Percentiles rank a stretch among this genome's conserved stretches.
Conservation (phyloP, 2,797 vertebrate species). For the Rhabdomys pumilio region DNA sequence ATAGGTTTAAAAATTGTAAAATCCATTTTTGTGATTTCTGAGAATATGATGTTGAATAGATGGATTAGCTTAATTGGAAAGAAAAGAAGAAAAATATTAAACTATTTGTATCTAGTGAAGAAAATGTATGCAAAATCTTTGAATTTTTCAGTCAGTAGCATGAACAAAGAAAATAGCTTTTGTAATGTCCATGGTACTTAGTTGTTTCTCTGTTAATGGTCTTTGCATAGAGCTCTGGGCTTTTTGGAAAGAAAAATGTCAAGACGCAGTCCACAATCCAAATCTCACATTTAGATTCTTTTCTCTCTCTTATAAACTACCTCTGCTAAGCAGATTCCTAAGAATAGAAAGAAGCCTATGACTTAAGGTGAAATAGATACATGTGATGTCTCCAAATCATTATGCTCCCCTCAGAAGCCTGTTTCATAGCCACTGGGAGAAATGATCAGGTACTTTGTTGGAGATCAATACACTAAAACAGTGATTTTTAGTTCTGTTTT, state of each 20-base stretch:
- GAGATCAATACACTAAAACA: slow-evolving; percentile 66
- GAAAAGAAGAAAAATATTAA: slow-evolving; percentile 46
- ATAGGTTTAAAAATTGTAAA: neutral
- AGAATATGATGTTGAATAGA: slow-evolving; percentile 41
- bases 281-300: slow-evolving; percentile 52
- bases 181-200: slow-evolving; percentile 54
- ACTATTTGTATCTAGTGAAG: slow-evolving; percentile 45
- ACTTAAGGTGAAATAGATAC: slow-evolving; percentile 53
- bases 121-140: slow-evolving; percentile 56
- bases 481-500: slow-evolving; percentile 66
- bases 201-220: slow-evolving; percentile 50
- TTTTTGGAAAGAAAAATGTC: slow-evolving; percentile 62
- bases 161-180: slow-evolving; percentile 67
- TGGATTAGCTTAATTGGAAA: slow-evolving; percentile 50
- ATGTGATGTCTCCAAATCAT: slow-evolving; percentile 22
- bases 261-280: slow-evolving; percentile 59
- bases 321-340: slow-evolving; percentile 44
- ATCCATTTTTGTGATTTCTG: slow-evolving; percentile 10
- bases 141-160: slow-evolving; percentile 61
- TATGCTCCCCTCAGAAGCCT: slow-evolving; percentile 38
- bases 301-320: neutral
- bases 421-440: slow-evolving; percentile 59
- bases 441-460: slow-evolving; percentile 58
- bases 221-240: slow-evolving; percentile 47
- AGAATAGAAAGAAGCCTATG: slow-evolving; percentile 55